Conservation (phyloP, 2,888 invertebrate genomes). For the Exephanes ischioxanthus region DNA sequence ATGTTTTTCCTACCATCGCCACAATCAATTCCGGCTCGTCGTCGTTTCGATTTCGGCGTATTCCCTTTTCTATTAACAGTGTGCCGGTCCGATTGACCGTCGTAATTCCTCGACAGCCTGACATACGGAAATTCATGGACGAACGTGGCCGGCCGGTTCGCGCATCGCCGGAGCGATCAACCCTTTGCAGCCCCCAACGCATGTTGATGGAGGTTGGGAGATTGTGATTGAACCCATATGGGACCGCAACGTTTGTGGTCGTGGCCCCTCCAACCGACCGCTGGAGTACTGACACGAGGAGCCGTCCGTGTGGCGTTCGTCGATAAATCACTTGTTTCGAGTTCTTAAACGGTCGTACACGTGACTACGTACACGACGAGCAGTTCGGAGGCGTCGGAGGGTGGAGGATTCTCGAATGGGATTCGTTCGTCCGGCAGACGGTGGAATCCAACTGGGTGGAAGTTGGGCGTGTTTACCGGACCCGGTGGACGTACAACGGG, state of each 20-base stretch:
- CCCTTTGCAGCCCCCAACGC: neutral
- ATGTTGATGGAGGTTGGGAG: neutral
- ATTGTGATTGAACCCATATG: constrained; percentile 46
- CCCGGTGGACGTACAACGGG: neutral
- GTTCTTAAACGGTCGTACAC: constrained; percentile 18
- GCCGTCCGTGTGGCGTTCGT: neutral
- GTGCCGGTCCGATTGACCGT: neutral
- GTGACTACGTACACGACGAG: constrained; percentile 23
- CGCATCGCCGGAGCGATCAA: constrained; percentile 1
- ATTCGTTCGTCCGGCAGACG: constrained; percentile 7
- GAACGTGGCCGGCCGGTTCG: neutral
- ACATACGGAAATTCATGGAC: constrained; percentile 6
- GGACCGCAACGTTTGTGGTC: constrained; percentile 53
- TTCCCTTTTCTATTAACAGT: neutral
- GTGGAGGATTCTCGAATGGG: neutral
- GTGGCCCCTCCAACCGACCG: constrained; percentile 40
- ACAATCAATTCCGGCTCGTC: too few relatives aligned
- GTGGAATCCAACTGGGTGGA: neutral
- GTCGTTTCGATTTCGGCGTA: neutral
- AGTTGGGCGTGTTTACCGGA: neutral
- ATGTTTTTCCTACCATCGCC: too few relatives aligned
- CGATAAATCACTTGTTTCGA: constrained; percentile 62
- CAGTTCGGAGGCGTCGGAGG: constrained; percentile 13
- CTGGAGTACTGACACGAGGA: constrained; percentile 27
- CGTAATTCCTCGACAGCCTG: neutral